Evolutionary conservation across 2,113 vertebrate genomes (phyloP), one percentile per base, ranked within the genome.

Genomic region (Limnothrissa miodon): DNA sequence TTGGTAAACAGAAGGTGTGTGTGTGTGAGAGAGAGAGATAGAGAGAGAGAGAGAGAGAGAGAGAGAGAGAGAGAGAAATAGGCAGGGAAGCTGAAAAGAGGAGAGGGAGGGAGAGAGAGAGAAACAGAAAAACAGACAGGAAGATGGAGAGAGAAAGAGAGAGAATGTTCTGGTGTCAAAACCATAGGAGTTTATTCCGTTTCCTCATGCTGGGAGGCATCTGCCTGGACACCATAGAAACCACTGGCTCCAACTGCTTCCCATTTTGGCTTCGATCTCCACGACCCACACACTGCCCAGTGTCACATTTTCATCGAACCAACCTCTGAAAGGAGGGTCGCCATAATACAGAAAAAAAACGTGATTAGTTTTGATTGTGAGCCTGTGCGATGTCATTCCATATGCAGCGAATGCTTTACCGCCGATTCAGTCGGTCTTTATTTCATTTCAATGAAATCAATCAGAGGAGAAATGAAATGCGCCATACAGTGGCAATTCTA

Each of bases 111-210:
- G n/a, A 56, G 1, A 56, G 53, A 56, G 17, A 56, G 53, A 56
- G 17, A 21, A 21, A 53, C 3, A 17, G 48, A 21, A 10, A 53
- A 11, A 53, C 1, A 13, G 19, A 53, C 1, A 21, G 48, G 1
- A 10, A 1, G 48, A 53, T 3, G 8, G 78, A 45, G 33, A 86
- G 83, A 80, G 59, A 82, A 88, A 87, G 85, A 87, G 90, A 89
- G 89, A 93, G 93, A 84, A 90, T 91, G 82, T 90, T 93, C 89
- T 81, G 86, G 90, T 93, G 92, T 87, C 87, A 92, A 90, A 92
- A 91, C 92, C 89, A 88, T 87, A 90, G 90, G 92, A 88, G 83
- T 83, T 87, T 74, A 87, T 91, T 87, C 86, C 78, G 88, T 83
- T 91, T 87, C 89, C 85, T 90, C 74, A 17, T 86, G 80, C 84